Evolutionary conservation across 64 coral and sea anemone species (phyloP).

Genomic region (Porites australiensis): DNA sequence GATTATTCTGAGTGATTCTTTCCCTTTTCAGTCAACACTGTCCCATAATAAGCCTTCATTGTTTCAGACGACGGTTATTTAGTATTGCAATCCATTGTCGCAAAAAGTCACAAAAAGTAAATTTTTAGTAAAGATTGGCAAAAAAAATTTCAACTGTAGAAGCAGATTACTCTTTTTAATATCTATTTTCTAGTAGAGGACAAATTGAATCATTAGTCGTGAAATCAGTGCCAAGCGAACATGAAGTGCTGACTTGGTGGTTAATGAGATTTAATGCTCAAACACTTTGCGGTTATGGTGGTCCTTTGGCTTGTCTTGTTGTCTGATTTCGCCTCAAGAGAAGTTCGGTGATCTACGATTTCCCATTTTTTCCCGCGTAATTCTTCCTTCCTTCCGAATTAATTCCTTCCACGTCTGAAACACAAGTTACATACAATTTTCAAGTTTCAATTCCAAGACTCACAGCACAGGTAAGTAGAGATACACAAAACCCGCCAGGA

Average conservation of each 20-base stretch:
- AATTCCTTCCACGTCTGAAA: too few species aligned
- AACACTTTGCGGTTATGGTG: background rate
- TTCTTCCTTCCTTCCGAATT: too few species aligned
- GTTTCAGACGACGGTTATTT: background rate
- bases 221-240: background rate
- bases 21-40: slow-evolving; percentile 14
- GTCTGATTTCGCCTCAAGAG: background rate
- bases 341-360: background rate
- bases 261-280: background rate
- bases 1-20: background rate
- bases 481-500: too few species aligned
- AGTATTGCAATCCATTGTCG: background rate
- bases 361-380: background rate
- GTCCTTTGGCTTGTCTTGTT: background rate
- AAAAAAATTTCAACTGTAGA: background rate
- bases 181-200: too few species aligned
- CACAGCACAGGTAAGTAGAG: too few species aligned
- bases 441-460: too few species aligned
- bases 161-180: too few species aligned
- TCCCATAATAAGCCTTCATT: background rate
- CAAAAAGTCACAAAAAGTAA: background rate
- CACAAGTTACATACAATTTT: too few species aligned
- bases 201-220: too few species aligned
- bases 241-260: background rate
- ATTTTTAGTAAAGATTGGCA: background rate